These are phyloP conservation scores for Puffinus mauretanicus DNA, from an alignment of 2,113 vertebrate species.

Conservation along the genomic window DNA sequence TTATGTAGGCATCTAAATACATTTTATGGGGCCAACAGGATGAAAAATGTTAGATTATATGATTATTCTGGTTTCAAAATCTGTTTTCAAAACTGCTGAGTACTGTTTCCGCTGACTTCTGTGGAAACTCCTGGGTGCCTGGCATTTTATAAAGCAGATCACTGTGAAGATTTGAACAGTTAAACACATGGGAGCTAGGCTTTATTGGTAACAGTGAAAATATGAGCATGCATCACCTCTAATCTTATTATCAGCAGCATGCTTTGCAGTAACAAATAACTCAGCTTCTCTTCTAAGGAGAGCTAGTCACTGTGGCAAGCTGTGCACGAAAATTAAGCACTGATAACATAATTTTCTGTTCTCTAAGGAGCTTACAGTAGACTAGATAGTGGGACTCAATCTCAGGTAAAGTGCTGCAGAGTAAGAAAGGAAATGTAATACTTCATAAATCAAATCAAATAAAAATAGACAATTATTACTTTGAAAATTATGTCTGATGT, in stretches of 20 bases:
- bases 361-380: not conserved
- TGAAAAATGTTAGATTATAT: not conserved
- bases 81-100: not conserved
- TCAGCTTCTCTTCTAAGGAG: not conserved
- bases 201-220: not conserved
- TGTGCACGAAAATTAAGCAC: not conserved
- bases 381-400: not conserved
- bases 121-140: not conserved
- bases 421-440: not conserved
- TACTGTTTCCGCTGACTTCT: not conserved
- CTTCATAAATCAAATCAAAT: not conserved
- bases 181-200: not conserved
- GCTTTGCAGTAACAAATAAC: not conserved
- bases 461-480: not conserved
- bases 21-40: not conserved
- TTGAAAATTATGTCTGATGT: not conserved
- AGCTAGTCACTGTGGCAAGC: not conserved
- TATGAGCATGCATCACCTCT: not conserved
- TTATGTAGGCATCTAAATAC: not conserved
- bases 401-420: not conserved
- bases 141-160: not conserved
- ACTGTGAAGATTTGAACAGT: not conserved
- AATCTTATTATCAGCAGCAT: constrained; percentile 5
- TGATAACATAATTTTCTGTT: not conserved
- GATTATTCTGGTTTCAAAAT: not conserved